These are phyloP conservation scores for Orbicella faveolata DNA, from an alignment of 64 coral and sea anemone species.

Conservation along the genomic window DNA sequence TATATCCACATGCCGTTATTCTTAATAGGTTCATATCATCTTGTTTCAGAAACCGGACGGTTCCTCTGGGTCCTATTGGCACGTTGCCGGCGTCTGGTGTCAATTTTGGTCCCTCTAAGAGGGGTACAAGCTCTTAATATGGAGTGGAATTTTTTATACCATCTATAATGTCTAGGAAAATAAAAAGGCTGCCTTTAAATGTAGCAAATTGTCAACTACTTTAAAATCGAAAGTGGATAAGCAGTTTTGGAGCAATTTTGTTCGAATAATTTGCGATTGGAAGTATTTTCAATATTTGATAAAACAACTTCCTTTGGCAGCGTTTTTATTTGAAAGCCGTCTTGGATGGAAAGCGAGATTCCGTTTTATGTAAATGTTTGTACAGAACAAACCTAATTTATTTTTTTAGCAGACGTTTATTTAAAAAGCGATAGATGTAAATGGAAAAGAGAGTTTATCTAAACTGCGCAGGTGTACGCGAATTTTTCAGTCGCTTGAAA, in stretches of 20 bases:
- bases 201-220: not conserved
- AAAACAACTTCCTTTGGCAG: not conserved
- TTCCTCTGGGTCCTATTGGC: conserved; percentile 63
- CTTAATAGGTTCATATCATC: not conserved
- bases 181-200: not conserved
- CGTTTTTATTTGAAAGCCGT: not conserved
- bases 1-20: not conserved
- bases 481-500: not conserved
- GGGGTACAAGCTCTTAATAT: not conserved
- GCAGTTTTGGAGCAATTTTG: not conserved
- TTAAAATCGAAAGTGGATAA: not conserved
- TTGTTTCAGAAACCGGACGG: conserved; percentile 53
- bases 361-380: conserved; percentile 13
- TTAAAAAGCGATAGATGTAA: conserved; percentile 11
- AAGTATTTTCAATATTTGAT: not conserved
- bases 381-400: conserved; percentile 26
- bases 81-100: conserved; percentile 29
- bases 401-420: conserved; percentile 35
- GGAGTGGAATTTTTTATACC: not conserved
- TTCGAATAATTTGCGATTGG: not conserved
- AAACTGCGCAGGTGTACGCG: not conserved
- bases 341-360: conserved; percentile 1
- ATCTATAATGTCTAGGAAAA: not conserved
- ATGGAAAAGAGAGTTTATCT: conserved; percentile 14
- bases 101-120: conserved; percentile 32